phyloP scores from a whole-genome alignment of 2,888 invertebrate species.

The Aelia acuminata region DNA sequence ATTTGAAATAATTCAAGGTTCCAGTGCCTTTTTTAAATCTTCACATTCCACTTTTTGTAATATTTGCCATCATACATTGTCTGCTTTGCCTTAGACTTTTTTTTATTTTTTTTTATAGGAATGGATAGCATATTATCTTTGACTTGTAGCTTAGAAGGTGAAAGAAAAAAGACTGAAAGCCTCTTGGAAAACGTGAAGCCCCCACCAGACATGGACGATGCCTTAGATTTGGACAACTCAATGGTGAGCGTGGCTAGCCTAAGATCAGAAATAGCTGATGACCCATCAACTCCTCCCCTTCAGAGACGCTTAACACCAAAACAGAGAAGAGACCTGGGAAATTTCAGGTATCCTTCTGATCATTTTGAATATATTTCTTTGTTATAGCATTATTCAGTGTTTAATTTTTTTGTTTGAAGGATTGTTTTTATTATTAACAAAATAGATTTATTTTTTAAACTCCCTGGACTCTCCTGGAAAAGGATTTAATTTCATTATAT shows the following conservation, averaged over 20 bases:
- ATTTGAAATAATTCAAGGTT: neutral
- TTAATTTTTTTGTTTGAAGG: too few relatives aligned
- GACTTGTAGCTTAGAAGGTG: constrained; percentile 64
- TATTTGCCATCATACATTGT: neutral
- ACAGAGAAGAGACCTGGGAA: constrained; percentile 81
- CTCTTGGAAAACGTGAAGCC: constrained; percentile 62
- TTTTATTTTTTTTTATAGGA: constrained; percentile 68
- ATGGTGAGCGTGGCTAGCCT: constrained; percentile 87
- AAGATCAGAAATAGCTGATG: constrained; percentile 78
- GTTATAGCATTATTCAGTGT: too few relatives aligned
- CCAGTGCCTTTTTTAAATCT: neutral
- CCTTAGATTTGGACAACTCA: constrained; percentile 84
- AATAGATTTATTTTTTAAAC: too few relatives aligned
- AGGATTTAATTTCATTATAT: too few relatives aligned
- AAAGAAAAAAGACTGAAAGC: constrained; percentile 61
- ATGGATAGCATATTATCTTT: constrained; percentile 73
- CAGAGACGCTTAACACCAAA: constrained; percentile 81
- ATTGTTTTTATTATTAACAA: too few relatives aligned
- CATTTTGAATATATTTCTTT: neutral
- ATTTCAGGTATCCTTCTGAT: constrained; percentile 75
- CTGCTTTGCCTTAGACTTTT: neutral
- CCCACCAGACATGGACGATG: constrained; percentile 66
- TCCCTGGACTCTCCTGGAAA: too few relatives aligned
- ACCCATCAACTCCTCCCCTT: constrained; percentile 75
- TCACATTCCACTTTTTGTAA: neutral